These are phyloP conservation scores for Dynastes hyllus DNA, from an alignment of 2,888 invertebrate genomes.

Conservation along the genomic window DNA sequence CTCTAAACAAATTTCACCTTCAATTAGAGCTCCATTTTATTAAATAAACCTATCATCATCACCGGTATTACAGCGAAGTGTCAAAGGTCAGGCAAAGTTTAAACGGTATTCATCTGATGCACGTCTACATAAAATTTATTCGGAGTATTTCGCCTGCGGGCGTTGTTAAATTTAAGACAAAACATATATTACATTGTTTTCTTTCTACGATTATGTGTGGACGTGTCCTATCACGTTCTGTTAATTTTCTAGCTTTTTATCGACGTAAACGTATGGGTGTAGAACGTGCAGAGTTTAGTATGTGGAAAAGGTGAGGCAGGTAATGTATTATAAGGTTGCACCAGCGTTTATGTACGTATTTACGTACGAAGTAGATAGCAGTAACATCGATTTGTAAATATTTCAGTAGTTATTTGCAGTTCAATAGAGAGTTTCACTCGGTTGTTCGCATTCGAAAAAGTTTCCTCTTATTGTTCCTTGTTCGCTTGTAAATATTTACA, in stretches of 20 bases:
- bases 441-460: not conserved
- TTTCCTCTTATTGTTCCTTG: not conserved
- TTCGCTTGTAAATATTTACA: not conserved
- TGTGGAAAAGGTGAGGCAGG: slow-evolving; percentile 34
- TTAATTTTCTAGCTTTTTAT: slow-evolving; percentile 20
- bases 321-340: slow-evolving; percentile 15
- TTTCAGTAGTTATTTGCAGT: not conserved
- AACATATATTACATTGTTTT: slow-evolving; percentile 11
- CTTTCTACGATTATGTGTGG: slow-evolving; percentile 33
- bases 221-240: slow-evolving; percentile 41
- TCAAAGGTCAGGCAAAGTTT: slow-evolving; percentile 10
- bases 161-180: slow-evolving; percentile 41
- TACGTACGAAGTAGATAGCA: not conserved
- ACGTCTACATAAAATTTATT: slow-evolving; percentile 34
- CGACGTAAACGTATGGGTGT: slow-evolving; percentile 30
- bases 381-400: slow-evolving; percentile 18
- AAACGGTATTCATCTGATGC: not conserved
- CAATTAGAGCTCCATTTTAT: slow-evolving; percentile 20
- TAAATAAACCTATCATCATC: slow-evolving; percentile 16
- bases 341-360: not conserved
- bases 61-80: slow-evolving; percentile 13
- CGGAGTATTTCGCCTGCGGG: not conserved
- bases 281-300: slow-evolving; percentile 21
- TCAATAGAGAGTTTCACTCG: not conserved
- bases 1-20: slow-evolving; percentile 10